A percentile compares a stretch with the other conserved stretches of the same genome.
phyloP scores from a whole-genome alignment of 2,888 invertebrate species.

The Volucella zonaria region DNA sequence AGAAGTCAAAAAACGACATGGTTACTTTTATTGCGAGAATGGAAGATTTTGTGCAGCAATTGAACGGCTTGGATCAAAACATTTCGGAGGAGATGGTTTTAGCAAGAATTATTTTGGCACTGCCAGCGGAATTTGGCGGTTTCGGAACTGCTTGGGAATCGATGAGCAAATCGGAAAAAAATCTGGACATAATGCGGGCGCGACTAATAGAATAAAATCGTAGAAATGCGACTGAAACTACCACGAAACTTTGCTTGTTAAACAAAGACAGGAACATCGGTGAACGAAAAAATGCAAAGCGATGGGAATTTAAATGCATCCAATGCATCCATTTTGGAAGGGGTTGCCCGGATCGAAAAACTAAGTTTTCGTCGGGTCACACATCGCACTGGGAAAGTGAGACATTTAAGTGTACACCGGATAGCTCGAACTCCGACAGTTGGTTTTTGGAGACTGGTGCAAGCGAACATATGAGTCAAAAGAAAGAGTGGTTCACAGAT shows the following conservation, averaged over 20 bases:
- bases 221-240: constrained; percentile 1
- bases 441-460: too few species aligned
- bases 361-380: neutral
- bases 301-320: neutral
- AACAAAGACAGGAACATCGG: neutral
- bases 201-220: neutral
- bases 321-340: constrained; percentile 14
- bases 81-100: neutral
- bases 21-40: neutral
- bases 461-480: constrained; percentile 12
- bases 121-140: neutral
- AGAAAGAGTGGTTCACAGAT: too few species aligned
- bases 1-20: neutral
- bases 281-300: neutral
- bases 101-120: neutral
- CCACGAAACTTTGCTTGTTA: neutral
- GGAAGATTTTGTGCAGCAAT: too few species aligned
- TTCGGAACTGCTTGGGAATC: neutral
- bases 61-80: neutral
- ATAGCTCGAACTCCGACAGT: too few species aligned
- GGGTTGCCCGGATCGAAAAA: constrained; percentile 1
- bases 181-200: neutral
- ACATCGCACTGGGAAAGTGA: too few species aligned
- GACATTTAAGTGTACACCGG: too few species aligned
- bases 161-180: neutral